Evolutionary conservation across 2,797 vertebrate species (phyloP).

Genomic region (Mus minutoides): DNA sequence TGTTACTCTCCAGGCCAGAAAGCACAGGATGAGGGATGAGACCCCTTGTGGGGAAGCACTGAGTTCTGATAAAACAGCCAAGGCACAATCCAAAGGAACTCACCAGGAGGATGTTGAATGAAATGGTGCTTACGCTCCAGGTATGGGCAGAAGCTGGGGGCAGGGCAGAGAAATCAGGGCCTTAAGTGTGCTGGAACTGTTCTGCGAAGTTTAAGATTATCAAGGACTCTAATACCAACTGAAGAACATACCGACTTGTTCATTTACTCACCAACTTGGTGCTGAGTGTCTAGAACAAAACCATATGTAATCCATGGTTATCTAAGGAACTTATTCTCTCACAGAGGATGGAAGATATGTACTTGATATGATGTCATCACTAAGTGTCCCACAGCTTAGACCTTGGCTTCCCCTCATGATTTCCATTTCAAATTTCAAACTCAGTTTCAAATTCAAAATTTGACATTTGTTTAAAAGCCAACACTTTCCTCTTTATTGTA

Average conservation of each 20-base stretch:
- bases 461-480: background rate
- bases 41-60: background rate
- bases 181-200: background rate
- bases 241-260: background rate
- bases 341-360: background rate
- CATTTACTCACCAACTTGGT: background rate
- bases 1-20: background rate
- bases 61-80: background rate
- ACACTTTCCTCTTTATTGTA: background rate
- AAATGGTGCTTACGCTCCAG: background rate
- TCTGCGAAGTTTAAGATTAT: background rate
- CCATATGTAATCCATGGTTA: background rate
- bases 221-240: background rate
- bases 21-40: background rate
- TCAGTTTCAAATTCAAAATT: background rate
- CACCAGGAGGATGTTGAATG: background rate
- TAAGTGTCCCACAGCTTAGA: background rate
- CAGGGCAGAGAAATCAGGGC: background rate
- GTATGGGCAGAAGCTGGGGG: background rate
- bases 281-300: background rate
- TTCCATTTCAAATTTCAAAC: background rate
- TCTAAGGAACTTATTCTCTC: background rate
- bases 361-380: background rate
- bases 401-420: background rate
- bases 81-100: conserved; percentile 38